These are phyloP conservation scores for Diarsia dahlii DNA, from an alignment of 2,888 invertebrate species.

Conservation along the genomic window DNA sequence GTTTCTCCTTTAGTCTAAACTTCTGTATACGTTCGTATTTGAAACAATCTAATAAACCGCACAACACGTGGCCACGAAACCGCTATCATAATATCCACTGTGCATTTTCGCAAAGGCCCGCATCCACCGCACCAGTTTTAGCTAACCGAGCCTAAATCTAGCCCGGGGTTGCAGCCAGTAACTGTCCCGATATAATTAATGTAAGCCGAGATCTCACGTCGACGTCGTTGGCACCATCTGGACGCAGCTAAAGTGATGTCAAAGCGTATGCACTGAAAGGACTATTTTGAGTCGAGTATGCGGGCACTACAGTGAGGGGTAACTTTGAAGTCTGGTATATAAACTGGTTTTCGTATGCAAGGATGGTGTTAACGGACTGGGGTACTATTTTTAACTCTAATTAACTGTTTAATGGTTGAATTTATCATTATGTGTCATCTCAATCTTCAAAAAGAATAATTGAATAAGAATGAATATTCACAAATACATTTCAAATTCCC, in stretches of 20 bases:
- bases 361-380: background rate
- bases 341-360: constrained; percentile 4
- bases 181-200: constrained; percentile 65
- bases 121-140: constrained; percentile 27
- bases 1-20: too few species aligned
- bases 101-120: constrained; percentile 8
- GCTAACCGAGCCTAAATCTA: constrained; percentile 53
- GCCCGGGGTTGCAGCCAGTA: constrained; percentile 33
- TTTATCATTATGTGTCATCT: background rate
- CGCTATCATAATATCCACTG: background rate
- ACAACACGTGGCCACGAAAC: too few species aligned
- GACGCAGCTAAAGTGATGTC: constrained; percentile 53
- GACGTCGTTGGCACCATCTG: constrained; percentile 60
- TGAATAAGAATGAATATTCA: too few species aligned
- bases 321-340: constrained; percentile 12
- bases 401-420: background rate
- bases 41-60: background rate
- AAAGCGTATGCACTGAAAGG: constrained; percentile 58
- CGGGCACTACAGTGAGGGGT: constrained; percentile 27
- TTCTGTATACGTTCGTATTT: too few species aligned
- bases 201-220: constrained; percentile 59
- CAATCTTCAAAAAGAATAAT: background rate
- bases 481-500: background rate
- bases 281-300: constrained; percentile 54
- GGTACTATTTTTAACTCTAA: background rate